Evolutionary conservation across 2,113 vertebrate genomes (phyloP), one percentile per base, ranked within the genome.

Genomic region (Syngnathus scovelli): DNA sequence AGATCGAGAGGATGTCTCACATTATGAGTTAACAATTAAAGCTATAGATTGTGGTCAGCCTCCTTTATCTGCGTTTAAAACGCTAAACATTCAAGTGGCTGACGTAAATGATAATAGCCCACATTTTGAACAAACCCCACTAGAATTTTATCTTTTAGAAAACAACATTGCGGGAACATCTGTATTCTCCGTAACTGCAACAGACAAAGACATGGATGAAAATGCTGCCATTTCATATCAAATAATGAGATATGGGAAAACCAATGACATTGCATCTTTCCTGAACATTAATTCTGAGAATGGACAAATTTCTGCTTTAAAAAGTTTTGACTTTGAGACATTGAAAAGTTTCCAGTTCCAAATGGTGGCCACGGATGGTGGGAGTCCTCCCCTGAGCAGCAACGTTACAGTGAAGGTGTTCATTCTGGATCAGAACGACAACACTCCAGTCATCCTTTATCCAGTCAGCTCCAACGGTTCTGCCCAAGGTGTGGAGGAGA

Each of bases 401-500:
- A 89, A 87, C 58, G 82, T 84, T 36, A 82, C 86, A 54, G 85
- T 90, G 41, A 78, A 79, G 21, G 85, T 90, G 55, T 87, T 85
- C 71, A 88, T 89, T 71, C 63, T 89, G 76, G 87, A 89, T 72
- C 84, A 84, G 77, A 89, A 89, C 67, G 86, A 90, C 71, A 90
- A 90, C 58, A 65, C 77, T 74, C 88, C 89, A 67, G 82, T 33
- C 27, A 33, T 33, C 27, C 27, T 33, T 33, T 33, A 33, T 33
- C 27, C 27, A 69, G 41, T 85, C 67, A 85, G 78, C 18, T 59
- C 75, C n/a, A 86, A 87, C 60, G 85, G 85, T 68, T 85, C 84
- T 66, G 82, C 78, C 62, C 72, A 83, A 68, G 79, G 76, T 59
- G 70, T 82, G 64, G 79, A 86, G 76, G 83, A 46, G 5, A 5